These are phyloP conservation scores for Pasiphila rectangulata DNA, from an alignment of 2,888 invertebrate genomes.

Conservation along the genomic window DNA sequence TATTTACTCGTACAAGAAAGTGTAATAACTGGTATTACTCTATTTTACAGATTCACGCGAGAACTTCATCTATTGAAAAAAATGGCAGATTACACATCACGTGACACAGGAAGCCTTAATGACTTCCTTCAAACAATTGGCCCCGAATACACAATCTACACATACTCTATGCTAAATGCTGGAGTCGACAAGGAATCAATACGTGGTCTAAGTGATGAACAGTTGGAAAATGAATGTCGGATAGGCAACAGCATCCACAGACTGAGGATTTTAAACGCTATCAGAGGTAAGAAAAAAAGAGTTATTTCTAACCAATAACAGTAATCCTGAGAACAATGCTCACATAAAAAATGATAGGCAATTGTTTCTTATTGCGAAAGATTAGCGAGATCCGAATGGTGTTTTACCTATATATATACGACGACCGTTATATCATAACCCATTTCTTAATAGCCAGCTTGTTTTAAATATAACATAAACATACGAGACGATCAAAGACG, in stretches of 20 bases:
- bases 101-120: slow-evolving; percentile 94
- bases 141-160: slow-evolving; percentile 96
- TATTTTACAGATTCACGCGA: slow-evolving; percentile 88
- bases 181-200: slow-evolving; percentile 96
- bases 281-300: slow-evolving; percentile 80
- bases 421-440: too few species aligned
- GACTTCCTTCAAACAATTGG: slow-evolving; percentile 91
- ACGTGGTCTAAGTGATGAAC: slow-evolving; percentile 93
- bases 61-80: slow-evolving; percentile 96
- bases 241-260: slow-evolving; percentile 97
- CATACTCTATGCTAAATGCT: slow-evolving; percentile 96
- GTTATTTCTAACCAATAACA: neutral
- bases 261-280: slow-evolving; percentile 92
- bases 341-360: too few species aligned
- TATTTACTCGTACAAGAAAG: too few species aligned
- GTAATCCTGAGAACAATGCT: too few species aligned
- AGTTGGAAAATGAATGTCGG: slow-evolving; percentile 93
- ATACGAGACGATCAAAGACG: slow-evolving; percentile 27
- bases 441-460: slow-evolving; percentile 14
- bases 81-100: slow-evolving; percentile 97
- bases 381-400: slow-evolving; percentile 16
- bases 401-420: slow-evolving; percentile 23
- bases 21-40: slow-evolving; percentile 1
- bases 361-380: slow-evolving; percentile 10
- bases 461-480: slow-evolving; percentile 24